A percentile compares a stretch with the other conserved stretches of the same genome.
Evolutionary conservation across 2,113 vertebrate species (phyloP).

Genomic region (Pelecanoides urinatrix): DNA sequence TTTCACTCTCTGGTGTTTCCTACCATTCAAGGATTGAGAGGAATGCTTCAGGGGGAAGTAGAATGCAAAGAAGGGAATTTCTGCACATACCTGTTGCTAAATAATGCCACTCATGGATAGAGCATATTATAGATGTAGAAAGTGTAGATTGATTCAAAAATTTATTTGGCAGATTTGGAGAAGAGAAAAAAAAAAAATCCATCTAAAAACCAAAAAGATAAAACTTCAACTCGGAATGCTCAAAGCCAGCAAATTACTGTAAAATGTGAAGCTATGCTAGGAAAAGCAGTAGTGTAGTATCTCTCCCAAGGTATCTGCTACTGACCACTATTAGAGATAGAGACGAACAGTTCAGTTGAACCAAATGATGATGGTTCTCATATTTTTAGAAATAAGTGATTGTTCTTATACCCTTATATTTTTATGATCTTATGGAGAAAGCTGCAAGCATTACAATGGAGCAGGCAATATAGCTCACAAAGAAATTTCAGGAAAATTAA

Average conservation of each 20-base stretch:
- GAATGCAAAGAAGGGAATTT: background rate
- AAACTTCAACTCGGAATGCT: background rate
- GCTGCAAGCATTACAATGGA: background rate
- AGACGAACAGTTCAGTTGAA: background rate
- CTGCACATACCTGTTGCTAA: background rate
- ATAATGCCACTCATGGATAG: accelerated
- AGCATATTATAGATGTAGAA: background rate
- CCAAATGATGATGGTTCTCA: background rate
- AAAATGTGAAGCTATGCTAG: background rate
- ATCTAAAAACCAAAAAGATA: background rate
- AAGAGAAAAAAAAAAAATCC: background rate
- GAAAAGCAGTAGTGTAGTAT: background rate
- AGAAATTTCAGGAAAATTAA: background rate
- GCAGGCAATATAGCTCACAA: background rate
- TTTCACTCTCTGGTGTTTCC: background rate
- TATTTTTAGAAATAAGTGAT: background rate
- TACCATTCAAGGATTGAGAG: background rate
- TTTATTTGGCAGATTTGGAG: background rate
- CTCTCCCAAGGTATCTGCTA: background rate
- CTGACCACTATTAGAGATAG: background rate
- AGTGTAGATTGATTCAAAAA: background rate
- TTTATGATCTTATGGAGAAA: background rate
- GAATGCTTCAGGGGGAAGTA: background rate
- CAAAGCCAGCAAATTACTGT: background rate
- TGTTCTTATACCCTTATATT: background rate